phyloP scores from a whole-genome alignment of 2,888 invertebrate species.

The Zootermopsis nevadensis region DNA sequence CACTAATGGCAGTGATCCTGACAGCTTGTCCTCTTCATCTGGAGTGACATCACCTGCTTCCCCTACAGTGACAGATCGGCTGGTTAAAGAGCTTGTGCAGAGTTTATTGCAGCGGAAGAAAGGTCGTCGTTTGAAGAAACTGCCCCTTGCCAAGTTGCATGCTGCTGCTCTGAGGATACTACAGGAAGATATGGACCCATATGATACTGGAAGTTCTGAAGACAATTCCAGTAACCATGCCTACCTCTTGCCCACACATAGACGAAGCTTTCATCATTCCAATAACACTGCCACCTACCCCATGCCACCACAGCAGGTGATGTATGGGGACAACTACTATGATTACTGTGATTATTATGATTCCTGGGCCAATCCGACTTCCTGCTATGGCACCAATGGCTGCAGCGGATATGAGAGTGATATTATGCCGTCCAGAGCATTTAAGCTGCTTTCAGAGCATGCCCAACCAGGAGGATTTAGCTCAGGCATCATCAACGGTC shows the following conservation, averaged over 20 bases:
- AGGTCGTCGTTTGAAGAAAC: slow-evolving; percentile 66
- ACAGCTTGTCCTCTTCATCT: slow-evolving; percentile 66
- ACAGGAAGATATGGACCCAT: slow-evolving; percentile 67
- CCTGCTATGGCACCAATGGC: slow-evolving; percentile 55
- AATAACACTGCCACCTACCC: slow-evolving; percentile 64
- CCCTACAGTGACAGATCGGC: slow-evolving; percentile 65
- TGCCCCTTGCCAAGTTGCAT: slow-evolving; percentile 71
- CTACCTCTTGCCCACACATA: slow-evolving; percentile 56
- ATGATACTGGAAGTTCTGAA: slow-evolving; percentile 62
- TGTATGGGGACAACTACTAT: slow-evolving; percentile 63
- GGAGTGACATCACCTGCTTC: slow-evolving; percentile 67
- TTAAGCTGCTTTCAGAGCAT: slow-evolving; percentile 68
- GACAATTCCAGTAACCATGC: slow-evolving; percentile 56
- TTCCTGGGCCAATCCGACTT: slow-evolving; percentile 64
- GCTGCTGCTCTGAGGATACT: slow-evolving; percentile 69
- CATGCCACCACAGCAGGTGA: slow-evolving; percentile 65
- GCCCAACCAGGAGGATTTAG: slow-evolving; percentile 59
- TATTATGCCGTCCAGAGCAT: slow-evolving; percentile 70
- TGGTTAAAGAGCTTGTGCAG: slow-evolving; percentile 70
- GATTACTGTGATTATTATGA: slow-evolving; percentile 69
- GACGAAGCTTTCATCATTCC: slow-evolving; percentile 45
- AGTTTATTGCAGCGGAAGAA: slow-evolving; percentile 69
- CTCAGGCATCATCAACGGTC: slow-evolving; percentile 63
- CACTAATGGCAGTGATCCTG: slow-evolving; percentile 64
- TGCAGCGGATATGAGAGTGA: slow-evolving; percentile 60